phyloP scores from a whole-genome alignment of 2,888 invertebrate genomes.

The Lepas anatifera region DNA sequence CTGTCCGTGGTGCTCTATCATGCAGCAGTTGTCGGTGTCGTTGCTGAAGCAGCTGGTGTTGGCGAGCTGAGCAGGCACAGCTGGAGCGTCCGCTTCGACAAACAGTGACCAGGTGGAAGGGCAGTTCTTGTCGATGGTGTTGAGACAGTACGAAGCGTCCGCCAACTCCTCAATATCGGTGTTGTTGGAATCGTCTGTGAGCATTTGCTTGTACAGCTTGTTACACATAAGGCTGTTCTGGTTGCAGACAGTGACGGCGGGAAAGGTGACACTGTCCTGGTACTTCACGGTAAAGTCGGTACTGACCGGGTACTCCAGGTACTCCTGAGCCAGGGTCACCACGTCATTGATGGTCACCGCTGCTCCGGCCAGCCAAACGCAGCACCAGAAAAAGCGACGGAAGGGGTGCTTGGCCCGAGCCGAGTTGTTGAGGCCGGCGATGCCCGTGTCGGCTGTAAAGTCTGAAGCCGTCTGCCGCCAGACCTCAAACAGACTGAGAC shows the following conservation, averaged over 20 bases:
- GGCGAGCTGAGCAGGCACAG: no score
- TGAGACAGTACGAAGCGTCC: neutral
- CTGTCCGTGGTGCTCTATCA: no score
- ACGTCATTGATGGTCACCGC: neutral
- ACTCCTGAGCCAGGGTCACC: neutral
- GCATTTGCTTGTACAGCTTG: neutral
- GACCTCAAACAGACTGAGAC: neutral
- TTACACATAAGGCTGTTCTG: conserved; percentile 6
- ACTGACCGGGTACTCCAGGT: neutral
- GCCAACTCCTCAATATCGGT: neutral
- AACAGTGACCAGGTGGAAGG: no score
- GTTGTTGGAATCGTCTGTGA: neutral
- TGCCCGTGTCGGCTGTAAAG: neutral
- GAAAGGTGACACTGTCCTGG: neutral
- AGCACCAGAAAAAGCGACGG: neutral
- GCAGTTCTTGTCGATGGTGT: neutral
- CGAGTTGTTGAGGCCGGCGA: neutral
- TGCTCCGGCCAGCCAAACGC: neutral
- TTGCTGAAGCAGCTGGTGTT: no score
- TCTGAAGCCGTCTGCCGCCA: neutral
- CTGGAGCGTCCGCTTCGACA: no score
- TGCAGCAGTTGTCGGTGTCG: no score
- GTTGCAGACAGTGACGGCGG: conserved; percentile 2
- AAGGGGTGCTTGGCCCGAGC: neutral
- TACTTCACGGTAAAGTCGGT: neutral